Conservation (phyloP, 2,113 vertebrate species). For the Coregonus clupeaformis region DNA sequence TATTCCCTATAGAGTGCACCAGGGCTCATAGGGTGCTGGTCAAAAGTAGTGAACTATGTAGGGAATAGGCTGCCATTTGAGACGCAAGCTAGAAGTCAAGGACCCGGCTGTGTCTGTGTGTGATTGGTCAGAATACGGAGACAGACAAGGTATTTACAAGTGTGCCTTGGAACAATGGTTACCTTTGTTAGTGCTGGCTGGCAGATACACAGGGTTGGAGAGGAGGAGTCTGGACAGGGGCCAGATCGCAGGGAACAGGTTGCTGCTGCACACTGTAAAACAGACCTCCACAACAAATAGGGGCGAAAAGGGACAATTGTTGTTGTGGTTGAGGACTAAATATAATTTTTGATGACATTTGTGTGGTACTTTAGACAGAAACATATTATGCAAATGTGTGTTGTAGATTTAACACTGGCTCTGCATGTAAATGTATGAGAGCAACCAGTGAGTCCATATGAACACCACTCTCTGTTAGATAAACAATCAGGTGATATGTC, state of each 20-base stretch:
- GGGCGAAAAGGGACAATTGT: neutral
- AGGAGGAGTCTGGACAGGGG: conserved; percentile 21
- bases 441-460: neutral
- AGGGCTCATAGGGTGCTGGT: too few relatives aligned
- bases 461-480: neutral
- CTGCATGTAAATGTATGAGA: neutral
- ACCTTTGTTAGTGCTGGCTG: conserved; percentile 43
- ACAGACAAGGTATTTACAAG: conserved; percentile 46
- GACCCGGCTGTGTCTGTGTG: conserved; percentile 30
- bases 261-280: conserved; percentile 6
- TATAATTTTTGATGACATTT: neutral
- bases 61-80: too few relatives aligned
- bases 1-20: too few relatives aligned
- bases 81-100: conserved; percentile 41
- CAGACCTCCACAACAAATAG: neutral
- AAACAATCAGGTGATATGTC: neutral
- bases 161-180: conserved; percentile 41
- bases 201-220: conserved; percentile 24
- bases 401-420: too few relatives aligned
- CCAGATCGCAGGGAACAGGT: conserved; percentile 28
- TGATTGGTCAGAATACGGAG: conserved; percentile 48
- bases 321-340: neutral
- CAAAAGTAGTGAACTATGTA: too few relatives aligned
- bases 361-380: neutral
- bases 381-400: too few relatives aligned